Conservation (phyloP, 2,797 vertebrate genomes). For the Parotocinclus haroldoi region DNA sequence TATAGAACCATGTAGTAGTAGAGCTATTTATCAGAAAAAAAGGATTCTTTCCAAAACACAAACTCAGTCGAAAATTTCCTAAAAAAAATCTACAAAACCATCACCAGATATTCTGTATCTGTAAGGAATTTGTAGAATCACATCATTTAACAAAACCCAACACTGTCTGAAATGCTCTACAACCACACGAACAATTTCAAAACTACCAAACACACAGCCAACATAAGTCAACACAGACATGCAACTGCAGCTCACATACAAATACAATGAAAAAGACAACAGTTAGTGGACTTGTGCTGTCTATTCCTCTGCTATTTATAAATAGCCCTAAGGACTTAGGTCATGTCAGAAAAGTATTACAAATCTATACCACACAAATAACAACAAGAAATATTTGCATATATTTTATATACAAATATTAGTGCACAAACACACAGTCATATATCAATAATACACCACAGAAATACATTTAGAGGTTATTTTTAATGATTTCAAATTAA, state of each 20-base stretch:
- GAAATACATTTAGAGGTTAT: constrained; percentile 1
- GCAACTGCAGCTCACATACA: constrained; percentile 60
- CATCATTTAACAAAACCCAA: constrained; percentile 25
- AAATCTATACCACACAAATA: constrained; percentile 27
- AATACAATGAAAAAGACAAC: constrained; percentile 57
- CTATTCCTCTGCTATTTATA: constrained; percentile 6
- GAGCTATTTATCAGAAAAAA: too few relatives aligned
- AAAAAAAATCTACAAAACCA: not conserved
- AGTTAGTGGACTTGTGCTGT: constrained; percentile 34
- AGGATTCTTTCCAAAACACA: too few relatives aligned
- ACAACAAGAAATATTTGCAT: constrained; percentile 31
- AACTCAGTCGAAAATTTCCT: too few relatives aligned
- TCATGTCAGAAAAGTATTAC: constrained; percentile 29
- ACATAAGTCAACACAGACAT: constrained; percentile 67
- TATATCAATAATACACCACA: constrained; percentile 2
- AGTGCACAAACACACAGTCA: constrained; percentile 14
- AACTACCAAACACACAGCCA: constrained; percentile 52
- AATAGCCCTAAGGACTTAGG: constrained; percentile 27
- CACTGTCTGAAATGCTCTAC: constrained; percentile 22
- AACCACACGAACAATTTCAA: constrained; percentile 23
- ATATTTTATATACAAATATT: constrained; percentile 43
- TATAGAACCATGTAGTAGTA: too few relatives aligned
- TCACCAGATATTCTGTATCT: constrained; percentile 15
- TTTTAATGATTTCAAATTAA: not conserved
- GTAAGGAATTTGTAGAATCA: constrained; percentile 29